Evolutionary conservation across 2,113 vertebrate genomes (phyloP).

Genomic region (Austrofundulus limnaeus): DNA sequence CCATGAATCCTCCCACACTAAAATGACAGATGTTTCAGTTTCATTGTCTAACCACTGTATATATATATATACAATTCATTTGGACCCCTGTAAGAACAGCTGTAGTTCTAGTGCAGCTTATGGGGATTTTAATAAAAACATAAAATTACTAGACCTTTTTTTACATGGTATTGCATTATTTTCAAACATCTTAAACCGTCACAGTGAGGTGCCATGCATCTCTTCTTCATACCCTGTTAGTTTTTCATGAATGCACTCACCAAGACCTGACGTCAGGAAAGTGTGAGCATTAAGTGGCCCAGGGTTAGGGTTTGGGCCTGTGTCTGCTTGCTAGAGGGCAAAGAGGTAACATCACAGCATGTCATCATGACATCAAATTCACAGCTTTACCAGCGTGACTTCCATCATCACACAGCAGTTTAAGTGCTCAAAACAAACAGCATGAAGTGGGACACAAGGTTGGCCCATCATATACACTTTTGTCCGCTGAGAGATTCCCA

Average conservation of each 20-base stretch:
- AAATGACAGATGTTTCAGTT: no score
- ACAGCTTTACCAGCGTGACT: slow-evolving; percentile 55
- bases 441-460: slow-evolving; percentile 75
- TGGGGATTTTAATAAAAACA: no score
- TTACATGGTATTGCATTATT: neutral
- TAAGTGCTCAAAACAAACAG: slow-evolving; percentile 67
- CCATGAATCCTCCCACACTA: no score
- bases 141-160: neutral
- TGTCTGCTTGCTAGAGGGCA: slow-evolving; percentile 28
- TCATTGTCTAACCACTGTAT: no score
- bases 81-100: no score
- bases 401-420: slow-evolving; percentile 54
- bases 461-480: slow-evolving; percentile 55
- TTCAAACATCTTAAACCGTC: neutral
- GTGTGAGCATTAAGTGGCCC: neutral
- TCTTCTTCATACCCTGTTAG: neutral
- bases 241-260: no score
- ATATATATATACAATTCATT: no score
- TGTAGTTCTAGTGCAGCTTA: no score
- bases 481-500: slow-evolving; percentile 66
- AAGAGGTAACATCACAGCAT: slow-evolving; percentile 47
- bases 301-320: neutral
- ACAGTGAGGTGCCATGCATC: neutral
- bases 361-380: slow-evolving; percentile 51
- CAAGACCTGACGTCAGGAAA: neutral